phyloP scores from a whole-genome alignment of 2,797 vertebrate species.

The Epinephelus malabaricus region DNA sequence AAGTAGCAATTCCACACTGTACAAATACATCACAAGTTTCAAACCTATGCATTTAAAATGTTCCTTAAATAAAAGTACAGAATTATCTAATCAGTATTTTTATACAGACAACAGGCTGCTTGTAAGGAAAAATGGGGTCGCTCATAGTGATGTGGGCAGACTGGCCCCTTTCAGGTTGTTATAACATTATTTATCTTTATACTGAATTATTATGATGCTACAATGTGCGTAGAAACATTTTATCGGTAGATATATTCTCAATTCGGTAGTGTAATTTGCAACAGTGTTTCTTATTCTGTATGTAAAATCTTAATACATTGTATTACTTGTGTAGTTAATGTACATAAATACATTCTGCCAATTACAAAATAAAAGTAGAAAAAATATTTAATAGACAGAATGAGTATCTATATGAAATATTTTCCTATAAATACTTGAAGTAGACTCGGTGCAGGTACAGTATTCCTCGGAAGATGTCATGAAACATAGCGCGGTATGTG shows the following conservation, averaged over 20 bases:
- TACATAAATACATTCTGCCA: not conserved
- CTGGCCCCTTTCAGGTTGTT: not conserved
- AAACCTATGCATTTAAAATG: not conserved
- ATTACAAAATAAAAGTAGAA: not conserved
- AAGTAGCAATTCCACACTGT: not conserved
- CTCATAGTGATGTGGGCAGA: not conserved
- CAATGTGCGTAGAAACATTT: not conserved
- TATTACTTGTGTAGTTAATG: no score
- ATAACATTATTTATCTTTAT: no score
- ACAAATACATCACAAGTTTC: not conserved
- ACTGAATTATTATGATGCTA: no score
- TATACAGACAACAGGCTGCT: not conserved
- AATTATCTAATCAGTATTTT: not conserved
- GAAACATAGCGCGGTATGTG: not conserved
- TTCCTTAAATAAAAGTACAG: not conserved
- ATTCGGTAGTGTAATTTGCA: no score
- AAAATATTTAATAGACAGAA: not conserved
- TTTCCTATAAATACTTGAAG: slow-evolving; percentile 1
- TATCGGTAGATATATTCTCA: no score
- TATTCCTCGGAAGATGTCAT: not conserved
- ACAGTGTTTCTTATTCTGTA: not conserved
- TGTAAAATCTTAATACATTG: not conserved
- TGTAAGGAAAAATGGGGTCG: not conserved
- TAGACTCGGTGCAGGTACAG: not conserved
- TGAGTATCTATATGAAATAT: not conserved